Evolutionary conservation across 2,797 vertebrate species (phyloP).

Genomic region (Pelobates cultripes): DNA sequence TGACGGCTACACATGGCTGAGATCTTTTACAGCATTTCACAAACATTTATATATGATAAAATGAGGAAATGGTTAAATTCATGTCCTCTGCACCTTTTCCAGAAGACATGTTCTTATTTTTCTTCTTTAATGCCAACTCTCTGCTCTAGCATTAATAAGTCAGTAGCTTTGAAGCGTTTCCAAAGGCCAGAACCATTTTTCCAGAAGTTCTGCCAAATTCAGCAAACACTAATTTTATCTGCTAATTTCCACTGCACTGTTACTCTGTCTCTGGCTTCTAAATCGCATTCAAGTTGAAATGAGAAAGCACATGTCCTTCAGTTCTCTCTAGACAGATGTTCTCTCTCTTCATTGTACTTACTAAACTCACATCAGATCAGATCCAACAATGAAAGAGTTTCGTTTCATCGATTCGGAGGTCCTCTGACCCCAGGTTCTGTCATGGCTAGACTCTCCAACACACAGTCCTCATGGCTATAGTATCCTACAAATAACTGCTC

Average conservation of each 20-base stretch:
- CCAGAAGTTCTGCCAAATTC: constrained; percentile 69
- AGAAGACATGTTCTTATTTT: constrained; percentile 55
- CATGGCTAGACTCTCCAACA: too few species aligned
- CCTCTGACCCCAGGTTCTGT: too few species aligned
- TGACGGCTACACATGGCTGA: too few species aligned
- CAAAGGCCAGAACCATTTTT: constrained; percentile 71
- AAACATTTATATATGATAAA: too few species aligned
- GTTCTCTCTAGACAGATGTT: constrained; percentile 2
- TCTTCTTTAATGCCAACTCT: constrained; percentile 50
- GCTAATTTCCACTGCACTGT: constrained; percentile 70
- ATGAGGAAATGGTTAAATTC: not conserved
- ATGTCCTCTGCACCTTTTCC: constrained; percentile 63
- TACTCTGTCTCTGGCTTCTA: constrained; percentile 61
- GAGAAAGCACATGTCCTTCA: constrained; percentile 1
- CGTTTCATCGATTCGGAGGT: too few species aligned
- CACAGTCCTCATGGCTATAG: too few species aligned
- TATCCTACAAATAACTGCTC: too few species aligned
- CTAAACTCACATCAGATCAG: too few species aligned
- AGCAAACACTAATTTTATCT: constrained; percentile 73
- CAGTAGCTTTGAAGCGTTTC: constrained; percentile 72
- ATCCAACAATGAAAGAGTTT: too few species aligned
- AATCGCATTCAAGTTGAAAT: constrained; percentile 49
- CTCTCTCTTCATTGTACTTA: not conserved
- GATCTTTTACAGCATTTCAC: too few species aligned
- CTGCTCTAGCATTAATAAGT: constrained; percentile 61